Base-by-base conservation (phyloP, 2,797 vertebrate genomes). In the Diglossa cyanea region DNA sequence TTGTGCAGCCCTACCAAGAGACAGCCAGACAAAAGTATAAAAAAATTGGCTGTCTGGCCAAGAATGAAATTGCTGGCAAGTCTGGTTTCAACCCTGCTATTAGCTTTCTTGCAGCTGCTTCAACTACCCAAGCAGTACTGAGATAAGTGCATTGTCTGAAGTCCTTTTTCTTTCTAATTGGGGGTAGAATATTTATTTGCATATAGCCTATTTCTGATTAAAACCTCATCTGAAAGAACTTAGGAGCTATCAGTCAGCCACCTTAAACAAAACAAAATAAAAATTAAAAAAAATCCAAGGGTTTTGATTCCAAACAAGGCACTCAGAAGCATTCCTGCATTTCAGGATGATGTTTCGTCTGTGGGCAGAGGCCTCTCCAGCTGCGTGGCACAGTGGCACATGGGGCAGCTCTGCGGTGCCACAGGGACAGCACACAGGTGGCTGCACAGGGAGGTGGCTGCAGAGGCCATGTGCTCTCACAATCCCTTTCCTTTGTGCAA, bases 31-130 rank as follows among this genome's bases (percentile, higher is more conserved):
- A 82, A 96, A 97, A 90, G 95, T 92, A 95, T 71, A 92, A 96
- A 96, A 97, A 96, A 95, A 80, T 79, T 86, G 87, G 91, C 91
- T 96, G 87, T 95, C 95, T 96, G 94, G 95, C 94, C 96, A 94
- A 95, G 93, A 94, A 88, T 77, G 93, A 94, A 95, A 89, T 90
- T 71, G 55, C 94, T 93, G 88, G 92, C 94, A 93, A 91, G 95
- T 90, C 86, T 76, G 58, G 80, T 77, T 86, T 80, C 91, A 88
- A 89, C 82, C 70, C 86, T 74, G 77, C 66, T 84, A 78, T 92
- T 58, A 72, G 85, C 78, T 93, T 90, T 94, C 95, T 53, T 54
- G 19, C 62, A 81, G 92, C 91, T 87, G 76, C 90, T 84, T 77
- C 51, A 50, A 35, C 68, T 79, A 65, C 48, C 73, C 78, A 74